phyloP scores from a whole-genome alignment of 2,797 vertebrate species.

The Ceyx erithaca region DNA sequence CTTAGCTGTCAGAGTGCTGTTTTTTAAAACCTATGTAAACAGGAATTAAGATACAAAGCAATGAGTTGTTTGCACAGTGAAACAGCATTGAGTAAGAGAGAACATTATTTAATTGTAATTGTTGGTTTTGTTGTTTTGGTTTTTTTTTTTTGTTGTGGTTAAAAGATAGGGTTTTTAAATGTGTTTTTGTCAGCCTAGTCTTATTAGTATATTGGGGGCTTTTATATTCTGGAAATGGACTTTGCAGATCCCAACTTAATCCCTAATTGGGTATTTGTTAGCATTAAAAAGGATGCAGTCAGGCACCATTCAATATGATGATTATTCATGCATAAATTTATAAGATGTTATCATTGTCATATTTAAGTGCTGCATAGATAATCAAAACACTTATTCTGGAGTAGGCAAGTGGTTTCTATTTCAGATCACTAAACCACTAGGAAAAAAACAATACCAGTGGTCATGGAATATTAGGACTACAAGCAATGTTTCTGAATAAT shows the following conservation, averaged over 20 bases:
- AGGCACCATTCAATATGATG: neutral
- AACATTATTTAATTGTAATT: neutral
- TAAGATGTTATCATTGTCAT: neutral
- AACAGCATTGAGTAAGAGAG: neutral
- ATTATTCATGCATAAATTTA: neutral
- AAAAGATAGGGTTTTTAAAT: neutral
- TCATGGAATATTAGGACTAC: neutral
- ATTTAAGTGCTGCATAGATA: neutral
- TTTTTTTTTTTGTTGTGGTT: neutral
- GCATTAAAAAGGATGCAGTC: neutral
- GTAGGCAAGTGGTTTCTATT: neutral
- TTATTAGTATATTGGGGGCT: neutral
- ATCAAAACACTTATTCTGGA: neutral
- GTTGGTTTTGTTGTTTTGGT: too few relatives aligned
- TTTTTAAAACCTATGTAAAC: neutral
- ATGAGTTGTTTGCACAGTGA: neutral
- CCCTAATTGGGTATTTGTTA: neutral
- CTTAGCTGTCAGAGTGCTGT: neutral
- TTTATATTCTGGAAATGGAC: neutral
- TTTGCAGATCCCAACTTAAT: neutral
- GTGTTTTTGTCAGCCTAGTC: neutral
- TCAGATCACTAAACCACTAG: neutral
- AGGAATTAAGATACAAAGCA: neutral
- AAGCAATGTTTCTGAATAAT: neutral
- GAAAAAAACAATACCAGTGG: neutral